A percentile compares a stretch with the other conserved stretches of the same genome.
Conservation (phyloP, 2,113 vertebrate species). For the Percina caprodes region DNA sequence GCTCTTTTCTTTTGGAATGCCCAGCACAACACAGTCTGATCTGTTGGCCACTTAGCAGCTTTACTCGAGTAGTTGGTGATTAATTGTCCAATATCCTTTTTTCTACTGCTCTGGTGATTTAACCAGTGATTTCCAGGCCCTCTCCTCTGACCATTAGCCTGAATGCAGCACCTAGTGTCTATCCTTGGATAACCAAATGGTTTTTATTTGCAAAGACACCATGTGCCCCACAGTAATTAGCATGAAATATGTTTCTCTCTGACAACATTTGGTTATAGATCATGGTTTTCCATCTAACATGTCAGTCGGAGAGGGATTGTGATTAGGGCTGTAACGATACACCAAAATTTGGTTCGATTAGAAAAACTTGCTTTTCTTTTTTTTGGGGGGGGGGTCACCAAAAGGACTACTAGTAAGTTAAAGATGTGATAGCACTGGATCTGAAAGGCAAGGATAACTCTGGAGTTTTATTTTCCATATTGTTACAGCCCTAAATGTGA, state of each 20-base stretch:
- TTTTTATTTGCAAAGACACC: constrained; percentile 10
- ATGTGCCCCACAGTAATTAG: neutral
- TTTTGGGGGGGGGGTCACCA: too few relatives aligned
- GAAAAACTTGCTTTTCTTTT: too few relatives aligned
- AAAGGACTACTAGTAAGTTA: too few relatives aligned
- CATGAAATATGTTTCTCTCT: neutral
- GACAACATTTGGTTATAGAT: neutral
- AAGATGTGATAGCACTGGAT: too few relatives aligned
- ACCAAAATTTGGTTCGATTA: too few relatives aligned
- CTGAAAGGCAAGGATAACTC: too few relatives aligned
- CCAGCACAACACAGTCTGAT: constrained; percentile 26
- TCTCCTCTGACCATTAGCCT: neutral
- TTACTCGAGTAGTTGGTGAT: constrained; percentile 3
- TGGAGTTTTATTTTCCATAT: too few relatives aligned
- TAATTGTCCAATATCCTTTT: constrained; percentile 11
- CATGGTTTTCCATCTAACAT: constrained; percentile 1
- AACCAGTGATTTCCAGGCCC: neutral
- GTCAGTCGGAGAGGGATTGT: neutral
- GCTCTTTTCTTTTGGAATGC: constrained; percentile 12
- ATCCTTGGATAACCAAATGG: neutral
- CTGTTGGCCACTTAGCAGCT: constrained; percentile 3
- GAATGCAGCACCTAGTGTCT: neutral
- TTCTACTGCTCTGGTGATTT: constrained; percentile 3
- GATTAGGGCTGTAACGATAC: too few relatives aligned
- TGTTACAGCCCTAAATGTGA: too few relatives aligned